Evolutionary conservation across 2,888 invertebrate species (phyloP).

Genomic region (Crematogaster levior): DNA sequence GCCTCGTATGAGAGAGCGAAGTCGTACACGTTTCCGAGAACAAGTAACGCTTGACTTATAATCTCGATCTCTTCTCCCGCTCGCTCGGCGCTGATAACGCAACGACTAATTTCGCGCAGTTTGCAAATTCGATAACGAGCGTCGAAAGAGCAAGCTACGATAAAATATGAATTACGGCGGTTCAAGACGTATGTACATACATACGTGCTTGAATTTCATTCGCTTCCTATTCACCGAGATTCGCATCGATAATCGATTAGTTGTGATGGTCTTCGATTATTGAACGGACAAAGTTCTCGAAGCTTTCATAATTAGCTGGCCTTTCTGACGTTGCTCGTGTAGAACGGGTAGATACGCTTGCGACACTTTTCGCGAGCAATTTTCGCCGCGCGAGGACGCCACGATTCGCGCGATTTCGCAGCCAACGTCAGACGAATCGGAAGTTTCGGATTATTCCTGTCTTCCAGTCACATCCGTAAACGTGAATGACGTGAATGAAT

Average conservation of each 20-base stretch:
- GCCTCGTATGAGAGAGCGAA: neutral
- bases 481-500: neutral
- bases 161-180: neutral
- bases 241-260: neutral
- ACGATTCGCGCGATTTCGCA: neutral
- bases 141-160: neutral
- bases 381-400: neutral
- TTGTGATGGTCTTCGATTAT: neutral
- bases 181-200: neutral
- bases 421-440: neutral
- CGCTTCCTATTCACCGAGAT: neutral
- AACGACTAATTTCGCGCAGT: neutral
- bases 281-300: neutral
- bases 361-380: neutral
- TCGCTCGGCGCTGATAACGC: neutral
- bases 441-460: neutral
- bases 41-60: slow-evolving; percentile 10
- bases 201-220: neutral
- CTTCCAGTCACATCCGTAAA: neutral
- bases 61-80: neutral
- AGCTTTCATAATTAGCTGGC: neutral
- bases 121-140: neutral
- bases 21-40: slow-evolving; percentile 13
- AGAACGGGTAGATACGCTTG: neutral
- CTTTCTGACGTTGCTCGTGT: neutral